Evolutionary conservation across 2,797 vertebrate genomes (phyloP).

Genomic region (Trematomus bernacchii): DNA sequence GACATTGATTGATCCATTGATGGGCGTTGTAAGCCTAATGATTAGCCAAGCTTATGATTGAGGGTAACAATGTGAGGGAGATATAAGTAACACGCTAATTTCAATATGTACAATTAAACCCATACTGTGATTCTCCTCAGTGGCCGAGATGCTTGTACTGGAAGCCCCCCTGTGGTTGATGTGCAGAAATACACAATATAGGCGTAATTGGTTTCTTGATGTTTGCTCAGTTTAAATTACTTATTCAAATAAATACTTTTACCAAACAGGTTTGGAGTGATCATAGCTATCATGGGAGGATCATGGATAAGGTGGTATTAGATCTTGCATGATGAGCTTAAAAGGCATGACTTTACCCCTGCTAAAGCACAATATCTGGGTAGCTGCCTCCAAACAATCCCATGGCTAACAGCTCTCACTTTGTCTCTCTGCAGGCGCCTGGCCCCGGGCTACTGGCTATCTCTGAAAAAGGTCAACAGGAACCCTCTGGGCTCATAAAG

Average conservation of each 20-base stretch:
- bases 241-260: not conserved
- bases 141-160: not conserved
- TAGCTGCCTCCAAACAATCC: constrained; percentile 29
- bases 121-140: not conserved
- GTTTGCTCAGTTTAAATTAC: not conserved
- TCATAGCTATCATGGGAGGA: not conserved
- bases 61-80: not conserved
- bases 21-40: not conserved
- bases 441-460: constrained; percentile 62
- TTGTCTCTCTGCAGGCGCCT: constrained; percentile 69
- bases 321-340: constrained; percentile 8
- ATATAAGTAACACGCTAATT: not conserved
- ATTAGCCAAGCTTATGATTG: constrained; percentile 7
- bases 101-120: not conserved
- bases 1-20: too few relatives aligned
- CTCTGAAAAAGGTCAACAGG: constrained; percentile 79
- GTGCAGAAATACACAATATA: not conserved
- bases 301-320: constrained; percentile 6
- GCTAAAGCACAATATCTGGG: constrained; percentile 20
- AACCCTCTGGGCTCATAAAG: constrained; percentile 76
- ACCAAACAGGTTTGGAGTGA: not conserved
- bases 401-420: constrained; percentile 44
- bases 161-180: not conserved
- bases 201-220: not conserved
- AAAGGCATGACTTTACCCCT: constrained; percentile 1